A percentile compares a stretch with the other conserved stretches of the same genome.
Evolutionary conservation across 2,113 vertebrate genomes (phyloP).

Genomic region (Alligator mississippiensis): DNA sequence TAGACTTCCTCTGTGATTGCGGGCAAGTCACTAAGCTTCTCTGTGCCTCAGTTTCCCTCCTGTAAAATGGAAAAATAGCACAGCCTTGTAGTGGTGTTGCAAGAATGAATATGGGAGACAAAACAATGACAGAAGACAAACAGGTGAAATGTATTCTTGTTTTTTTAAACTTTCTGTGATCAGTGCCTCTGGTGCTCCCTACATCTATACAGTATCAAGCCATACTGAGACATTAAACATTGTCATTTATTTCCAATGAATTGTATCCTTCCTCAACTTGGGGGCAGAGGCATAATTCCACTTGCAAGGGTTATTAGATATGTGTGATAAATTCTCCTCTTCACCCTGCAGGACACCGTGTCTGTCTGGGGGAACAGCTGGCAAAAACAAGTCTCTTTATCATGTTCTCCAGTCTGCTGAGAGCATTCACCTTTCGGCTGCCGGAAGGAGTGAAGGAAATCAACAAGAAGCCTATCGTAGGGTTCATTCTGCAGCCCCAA

Average conservation of each 20-base stretch:
- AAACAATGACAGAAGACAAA: fast-evolving
- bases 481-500: neutral
- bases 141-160: no score
- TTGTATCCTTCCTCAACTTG: neutral
- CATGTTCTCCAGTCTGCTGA: constrained; percentile 21
- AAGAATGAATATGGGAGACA: neutral
- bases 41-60: neutral
- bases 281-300: no score
- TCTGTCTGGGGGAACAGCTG: constrained; percentile 39
- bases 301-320: neutral
- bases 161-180: no score
- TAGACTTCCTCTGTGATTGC: neutral
- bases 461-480: neutral
- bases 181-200: neutral
- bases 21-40: neutral
- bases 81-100: neutral
- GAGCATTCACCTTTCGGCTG: constrained; percentile 25
- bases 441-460: neutral
- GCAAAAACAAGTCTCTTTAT: constrained; percentile 47
- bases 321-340: neutral
- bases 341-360: constrained; percentile 9
- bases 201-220: no score
- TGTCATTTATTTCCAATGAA: neutral
- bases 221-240: neutral
- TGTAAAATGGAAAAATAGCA: neutral